Percentiles rank a stretch among this genome's conserved stretches.
phyloP scores from a whole-genome alignment of 2,888 invertebrate species.

The Amphipyra berbera region DNA sequence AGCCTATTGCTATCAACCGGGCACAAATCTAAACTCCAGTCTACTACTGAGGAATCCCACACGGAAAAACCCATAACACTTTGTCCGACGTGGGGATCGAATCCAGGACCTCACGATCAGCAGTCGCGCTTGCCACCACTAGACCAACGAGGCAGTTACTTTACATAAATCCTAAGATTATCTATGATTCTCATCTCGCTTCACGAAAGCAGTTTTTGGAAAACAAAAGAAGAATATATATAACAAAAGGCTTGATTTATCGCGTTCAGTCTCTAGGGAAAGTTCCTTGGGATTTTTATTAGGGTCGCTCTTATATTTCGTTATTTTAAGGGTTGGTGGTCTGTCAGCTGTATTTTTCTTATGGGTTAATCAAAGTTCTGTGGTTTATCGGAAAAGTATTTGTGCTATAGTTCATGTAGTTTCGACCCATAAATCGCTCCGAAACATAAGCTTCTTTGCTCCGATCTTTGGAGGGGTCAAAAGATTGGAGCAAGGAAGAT shows the following conservation, averaged over 20 bases:
- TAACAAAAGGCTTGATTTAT: slow-evolving; percentile 61
- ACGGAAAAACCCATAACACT: too few relatives aligned
- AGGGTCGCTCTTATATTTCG: slow-evolving; percentile 36
- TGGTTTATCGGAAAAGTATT: slow-evolving; percentile 13
- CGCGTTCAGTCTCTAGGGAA: slow-evolving; percentile 21
- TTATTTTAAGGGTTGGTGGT: slow-evolving; percentile 18
- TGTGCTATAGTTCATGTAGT: slow-evolving; percentile 2
- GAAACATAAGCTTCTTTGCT: background rate
- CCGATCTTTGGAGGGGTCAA: too few relatives aligned
- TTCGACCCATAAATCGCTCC: background rate
- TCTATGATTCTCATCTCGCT: slow-evolving; percentile 10
- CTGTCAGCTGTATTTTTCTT: slow-evolving; percentile 18
- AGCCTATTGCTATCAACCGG: too few relatives aligned
- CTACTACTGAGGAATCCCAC: too few relatives aligned
- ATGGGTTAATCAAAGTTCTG: slow-evolving; percentile 35
- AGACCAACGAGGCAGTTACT: too few relatives aligned
- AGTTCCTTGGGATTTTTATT: slow-evolving; percentile 51
- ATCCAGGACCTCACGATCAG: too few relatives aligned
- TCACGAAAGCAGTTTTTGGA: slow-evolving; percentile 11
- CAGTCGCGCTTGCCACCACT: too few relatives aligned
- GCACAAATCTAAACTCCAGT: too few relatives aligned
- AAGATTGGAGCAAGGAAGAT: too few relatives aligned
- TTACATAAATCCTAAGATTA: background rate
- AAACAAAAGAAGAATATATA: slow-evolving; percentile 40
- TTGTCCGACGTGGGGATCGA: too few relatives aligned